phyloP scores from a whole-genome alignment of 2,888 invertebrate species.

The Diaperis boleti region DNA sequence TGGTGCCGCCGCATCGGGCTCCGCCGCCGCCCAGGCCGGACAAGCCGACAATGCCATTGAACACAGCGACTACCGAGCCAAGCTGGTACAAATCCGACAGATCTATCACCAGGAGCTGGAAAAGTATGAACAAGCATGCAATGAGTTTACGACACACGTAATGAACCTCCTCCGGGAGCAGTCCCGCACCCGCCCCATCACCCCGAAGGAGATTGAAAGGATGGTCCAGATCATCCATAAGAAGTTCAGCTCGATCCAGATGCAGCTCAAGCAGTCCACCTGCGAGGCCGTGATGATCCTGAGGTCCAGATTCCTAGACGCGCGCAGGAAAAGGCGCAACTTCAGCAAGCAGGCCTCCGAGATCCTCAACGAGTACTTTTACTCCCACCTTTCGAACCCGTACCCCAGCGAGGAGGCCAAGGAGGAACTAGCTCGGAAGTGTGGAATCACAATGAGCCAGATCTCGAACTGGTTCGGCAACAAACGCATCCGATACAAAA shows the following conservation, averaged over 20 bases:
- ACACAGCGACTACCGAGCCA: slow-evolving; percentile 99
- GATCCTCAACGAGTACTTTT: slow-evolving; percentile 99
- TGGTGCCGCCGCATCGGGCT: slow-evolving; percentile 90
- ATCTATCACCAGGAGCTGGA: slow-evolving; percentile 99
- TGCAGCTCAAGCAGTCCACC: slow-evolving; percentile 99
- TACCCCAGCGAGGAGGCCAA: slow-evolving; percentile 99
- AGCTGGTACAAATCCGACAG: slow-evolving; percentile 97
- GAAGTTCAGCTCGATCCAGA: slow-evolving; percentile 97
- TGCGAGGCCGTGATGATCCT: slow-evolving; percentile 99
- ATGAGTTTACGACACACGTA: slow-evolving; percentile 99
- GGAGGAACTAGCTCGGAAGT: slow-evolving; percentile 98
- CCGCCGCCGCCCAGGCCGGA: slow-evolving; percentile 81
- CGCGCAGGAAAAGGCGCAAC: slow-evolving; percentile 93
- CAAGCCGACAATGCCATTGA: slow-evolving; percentile 96
- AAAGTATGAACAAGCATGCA: slow-evolving; percentile 99
- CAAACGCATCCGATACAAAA: slow-evolving; percentile 99
- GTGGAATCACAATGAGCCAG: slow-evolving; percentile 95
- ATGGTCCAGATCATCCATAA: slow-evolving; percentile 99
- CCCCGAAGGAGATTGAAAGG: slow-evolving; percentile 98
- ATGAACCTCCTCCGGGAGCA: slow-evolving; percentile 97
- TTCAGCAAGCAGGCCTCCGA: slow-evolving; percentile 99
- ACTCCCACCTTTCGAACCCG: slow-evolving; percentile 99
- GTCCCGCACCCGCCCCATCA: slow-evolving; percentile 96
- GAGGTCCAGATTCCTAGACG: slow-evolving; percentile 85
- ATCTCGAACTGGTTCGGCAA: slow-evolving; percentile 99